phyloP scores from a whole-genome alignment of 2,888 invertebrate species.

The Agriopis marginaria region DNA sequence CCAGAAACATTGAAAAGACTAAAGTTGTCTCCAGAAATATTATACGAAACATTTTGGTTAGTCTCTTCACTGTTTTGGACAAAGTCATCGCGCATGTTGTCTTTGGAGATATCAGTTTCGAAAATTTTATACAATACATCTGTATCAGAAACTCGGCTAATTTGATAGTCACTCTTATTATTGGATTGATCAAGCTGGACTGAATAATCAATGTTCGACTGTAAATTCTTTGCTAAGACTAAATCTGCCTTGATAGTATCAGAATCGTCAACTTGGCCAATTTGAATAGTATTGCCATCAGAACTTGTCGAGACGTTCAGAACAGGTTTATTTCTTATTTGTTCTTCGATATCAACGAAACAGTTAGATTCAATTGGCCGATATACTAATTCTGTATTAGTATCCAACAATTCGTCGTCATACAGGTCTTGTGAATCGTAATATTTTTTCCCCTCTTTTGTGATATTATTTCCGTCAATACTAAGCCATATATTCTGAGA shows the following conservation, averaged over 20 bases:
- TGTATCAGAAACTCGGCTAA: background rate
- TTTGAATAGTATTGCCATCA: background rate
- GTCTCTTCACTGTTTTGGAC: background rate
- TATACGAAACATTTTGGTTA: background rate
- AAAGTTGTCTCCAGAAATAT: background rate
- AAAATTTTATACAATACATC: background rate
- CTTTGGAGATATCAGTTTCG: background rate
- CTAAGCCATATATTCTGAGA: constrained; percentile 59
- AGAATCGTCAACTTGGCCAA: background rate
- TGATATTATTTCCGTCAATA: constrained; percentile 7
- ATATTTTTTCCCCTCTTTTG: background rate
- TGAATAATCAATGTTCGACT: background rate
- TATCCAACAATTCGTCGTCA: background rate
- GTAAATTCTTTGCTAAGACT: background rate
- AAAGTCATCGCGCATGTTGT: background rate
- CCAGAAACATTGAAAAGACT: constrained; percentile 13
- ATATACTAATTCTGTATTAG: background rate
- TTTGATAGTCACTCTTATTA: background rate
- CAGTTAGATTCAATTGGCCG: background rate
- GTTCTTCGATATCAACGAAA: background rate
- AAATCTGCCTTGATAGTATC: background rate
- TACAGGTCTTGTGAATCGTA: background rate
- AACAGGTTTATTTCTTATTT: background rate
- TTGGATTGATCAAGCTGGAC: background rate
- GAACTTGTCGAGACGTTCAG: background rate